Conservation (phyloP, 2,888 invertebrate genomes). For the Calameuta filiformis region DNA sequence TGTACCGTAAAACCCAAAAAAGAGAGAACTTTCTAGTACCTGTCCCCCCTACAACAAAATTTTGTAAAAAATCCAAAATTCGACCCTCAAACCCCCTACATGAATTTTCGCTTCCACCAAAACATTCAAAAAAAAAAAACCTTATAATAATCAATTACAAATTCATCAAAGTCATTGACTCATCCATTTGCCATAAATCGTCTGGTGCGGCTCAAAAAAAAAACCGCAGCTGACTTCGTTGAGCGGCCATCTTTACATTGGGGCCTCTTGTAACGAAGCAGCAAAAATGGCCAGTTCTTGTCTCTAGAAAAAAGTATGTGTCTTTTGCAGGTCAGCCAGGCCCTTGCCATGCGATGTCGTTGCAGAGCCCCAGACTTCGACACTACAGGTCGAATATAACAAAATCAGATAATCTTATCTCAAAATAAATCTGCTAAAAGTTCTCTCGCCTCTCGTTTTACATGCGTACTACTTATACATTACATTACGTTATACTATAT, state of each 20-base stretch:
- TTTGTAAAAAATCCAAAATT: neutral
- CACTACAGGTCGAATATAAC: constrained; percentile 77
- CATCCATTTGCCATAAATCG: neutral
- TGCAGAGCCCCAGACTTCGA: constrained; percentile 75
- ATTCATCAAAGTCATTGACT: neutral
- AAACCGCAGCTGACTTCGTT: neutral
- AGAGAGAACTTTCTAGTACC: neutral
- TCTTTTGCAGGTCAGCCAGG: constrained; percentile 64
- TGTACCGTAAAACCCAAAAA: neutral
- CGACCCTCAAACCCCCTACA: neutral
- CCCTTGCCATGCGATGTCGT: constrained; percentile 66
- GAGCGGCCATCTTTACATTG: neutral
- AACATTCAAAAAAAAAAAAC: neutral
- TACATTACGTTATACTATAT: neutral
- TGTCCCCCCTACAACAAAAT: neutral
- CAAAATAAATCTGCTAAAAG: constrained; percentile 25
- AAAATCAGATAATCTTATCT: constrained; percentile 35
- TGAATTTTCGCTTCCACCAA: neutral
- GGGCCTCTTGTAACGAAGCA: neutral
- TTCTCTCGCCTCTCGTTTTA: constrained; percentile 28
- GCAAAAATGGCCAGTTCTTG: constrained; percentile 14
- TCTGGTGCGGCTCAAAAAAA: neutral
- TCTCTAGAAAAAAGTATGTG: constrained; percentile 44
- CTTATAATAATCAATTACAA: neutral
- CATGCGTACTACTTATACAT: constrained; percentile 5